Conservation (phyloP, 2,113 vertebrate species). For the Stegastes partitus region DNA sequence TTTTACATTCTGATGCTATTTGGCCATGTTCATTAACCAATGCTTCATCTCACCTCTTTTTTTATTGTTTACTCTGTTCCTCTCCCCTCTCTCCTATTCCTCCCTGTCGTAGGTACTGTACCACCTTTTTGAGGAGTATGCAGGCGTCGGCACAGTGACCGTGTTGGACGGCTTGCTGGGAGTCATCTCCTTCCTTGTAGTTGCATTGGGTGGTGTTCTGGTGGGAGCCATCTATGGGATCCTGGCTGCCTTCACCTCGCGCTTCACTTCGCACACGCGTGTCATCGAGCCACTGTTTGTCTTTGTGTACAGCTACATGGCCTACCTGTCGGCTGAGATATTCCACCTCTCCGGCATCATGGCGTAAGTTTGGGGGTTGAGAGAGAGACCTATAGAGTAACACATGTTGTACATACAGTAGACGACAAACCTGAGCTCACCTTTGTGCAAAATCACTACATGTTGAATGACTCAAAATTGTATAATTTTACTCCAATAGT, state of each 20-base stretch:
- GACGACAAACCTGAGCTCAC: too few species aligned
- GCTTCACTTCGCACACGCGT: conserved; percentile 94
- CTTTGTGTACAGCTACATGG: conserved; percentile 99
- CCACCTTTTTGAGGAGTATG: conserved; percentile 96
- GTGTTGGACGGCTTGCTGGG: conserved; percentile 90
- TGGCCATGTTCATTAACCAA: too few species aligned
- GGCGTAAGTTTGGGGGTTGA: conserved; percentile 89
- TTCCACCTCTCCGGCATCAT: conserved; percentile 99
- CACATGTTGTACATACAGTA: too few species aligned
- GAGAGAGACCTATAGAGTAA: not conserved
- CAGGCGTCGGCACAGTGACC: conserved; percentile 81
- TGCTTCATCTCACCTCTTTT: not conserved
- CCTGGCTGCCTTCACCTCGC: conserved; percentile 95
- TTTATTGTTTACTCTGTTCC: not conserved
- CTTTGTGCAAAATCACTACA: too few species aligned
- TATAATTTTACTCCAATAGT: not conserved
- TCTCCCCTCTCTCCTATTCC: too few species aligned
- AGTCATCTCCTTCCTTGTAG: conserved; percentile 94
- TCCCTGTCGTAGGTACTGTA: conserved; percentile 90
- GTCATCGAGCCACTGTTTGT: conserved; percentile 99
- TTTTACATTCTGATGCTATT: too few species aligned
- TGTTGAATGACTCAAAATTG: not conserved
- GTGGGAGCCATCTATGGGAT: conserved; percentile 94
- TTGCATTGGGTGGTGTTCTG: conserved; percentile 92
- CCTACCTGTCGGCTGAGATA: conserved; percentile 95